Conservation (phyloP, 2,113 vertebrate genomes). For the Halichoerus grypus region DNA sequence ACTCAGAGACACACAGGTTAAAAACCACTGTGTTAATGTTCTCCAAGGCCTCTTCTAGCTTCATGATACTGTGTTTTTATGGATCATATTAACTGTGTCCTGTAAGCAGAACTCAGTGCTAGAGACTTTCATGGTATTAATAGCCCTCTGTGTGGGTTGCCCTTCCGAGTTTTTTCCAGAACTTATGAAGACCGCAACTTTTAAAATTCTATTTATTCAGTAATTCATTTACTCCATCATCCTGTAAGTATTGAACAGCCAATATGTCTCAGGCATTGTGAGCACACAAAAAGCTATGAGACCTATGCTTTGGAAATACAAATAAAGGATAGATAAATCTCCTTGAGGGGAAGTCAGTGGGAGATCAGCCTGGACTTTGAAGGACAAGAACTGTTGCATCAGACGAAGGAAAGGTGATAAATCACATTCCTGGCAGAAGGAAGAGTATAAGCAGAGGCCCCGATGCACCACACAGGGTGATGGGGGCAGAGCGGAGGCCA, state of each 20-base stretch:
- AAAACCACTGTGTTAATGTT: neutral
- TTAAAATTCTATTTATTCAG: constrained; percentile 14
- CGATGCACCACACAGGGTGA: rapidly evolving
- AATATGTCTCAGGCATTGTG: neutral
- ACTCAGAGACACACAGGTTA: neutral
- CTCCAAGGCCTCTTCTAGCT: neutral
- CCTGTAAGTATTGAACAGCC: neutral
- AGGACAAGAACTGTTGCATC: neutral
- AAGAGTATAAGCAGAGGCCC: neutral
- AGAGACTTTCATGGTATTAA: neutral
- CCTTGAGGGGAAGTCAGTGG: neutral
- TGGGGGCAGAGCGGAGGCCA: neutral
- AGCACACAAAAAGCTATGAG: neutral
- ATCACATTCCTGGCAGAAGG: neutral
- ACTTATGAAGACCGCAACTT: neutral
- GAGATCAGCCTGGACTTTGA: neutral
- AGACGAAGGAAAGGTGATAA: neutral
- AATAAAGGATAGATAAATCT: neutral
- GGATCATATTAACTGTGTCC: neutral
- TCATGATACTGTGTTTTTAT: neutral
- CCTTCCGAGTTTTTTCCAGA: neutral
- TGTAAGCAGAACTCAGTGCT: neutral
- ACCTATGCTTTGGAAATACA: neutral
- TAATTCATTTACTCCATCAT: neutral
- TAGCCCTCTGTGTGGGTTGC: neutral